Base-by-base conservation (phyloP, 2,797 vertebrate genomes). In the Paguma larvata region DNA sequence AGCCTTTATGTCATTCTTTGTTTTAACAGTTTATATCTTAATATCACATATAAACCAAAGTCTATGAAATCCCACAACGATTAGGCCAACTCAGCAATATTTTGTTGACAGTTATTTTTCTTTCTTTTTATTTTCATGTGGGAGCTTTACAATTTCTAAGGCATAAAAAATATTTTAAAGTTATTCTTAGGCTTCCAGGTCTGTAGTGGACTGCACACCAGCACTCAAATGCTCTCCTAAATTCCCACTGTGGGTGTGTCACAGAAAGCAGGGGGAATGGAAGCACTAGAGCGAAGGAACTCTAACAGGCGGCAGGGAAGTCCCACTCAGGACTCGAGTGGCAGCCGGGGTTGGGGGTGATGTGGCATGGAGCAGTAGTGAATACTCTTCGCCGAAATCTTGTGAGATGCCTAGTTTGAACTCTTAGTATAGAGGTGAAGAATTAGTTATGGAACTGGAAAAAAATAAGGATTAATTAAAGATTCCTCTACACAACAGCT, bases 11-110 rank as follows among this genome's bases (percentile, higher is more conserved):
- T 25, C 96, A 95, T 94, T 95, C 96, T 98, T 97, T 91, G 91
- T 97, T 98, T 97, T 84, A 85, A 84, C 59, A 89, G 77, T 85
- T 98, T 96, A 93, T 95, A 95, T 92, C 62, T 95, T 97, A 96
- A 70, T 96, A 91, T 94, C 82, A 91, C 32, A 65, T 59, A 56
- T 75, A 95, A 89, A 83, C 92, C 38, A 85, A 44, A 63, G 86
- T 86, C 88, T 96, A 34, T 96, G 91, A 97, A 97, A 41, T 63
- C 91, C 56, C 51, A 48, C 3, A 41, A 30, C 10, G 73, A 44
- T 90, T 87, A 62, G 21, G 96, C 73, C 21, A 96, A 41, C 23
- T 98, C 95, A 97, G 78, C 62, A 85, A 75, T 85, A 94, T 94
- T 96, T 56, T 91, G 6, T 82, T 56, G 84, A 21, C 65, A 65